phyloP scores from a whole-genome alignment of 2,797 vertebrate genomes.

The Myotis myotis region DNA sequence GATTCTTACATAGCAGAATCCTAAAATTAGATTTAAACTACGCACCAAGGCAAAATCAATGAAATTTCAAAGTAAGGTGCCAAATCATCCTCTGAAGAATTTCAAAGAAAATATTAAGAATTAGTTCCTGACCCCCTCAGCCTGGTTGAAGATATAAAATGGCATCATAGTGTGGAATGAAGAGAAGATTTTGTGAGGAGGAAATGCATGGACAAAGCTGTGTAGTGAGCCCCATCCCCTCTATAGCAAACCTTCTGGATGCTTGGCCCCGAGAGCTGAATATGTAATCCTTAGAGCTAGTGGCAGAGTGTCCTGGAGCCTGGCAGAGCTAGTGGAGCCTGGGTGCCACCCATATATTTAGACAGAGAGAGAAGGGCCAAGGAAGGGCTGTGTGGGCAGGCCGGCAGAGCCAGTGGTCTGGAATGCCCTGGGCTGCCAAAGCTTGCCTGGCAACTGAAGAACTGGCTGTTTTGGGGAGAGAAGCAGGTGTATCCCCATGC shows the following conservation, averaged over 20 bases:
- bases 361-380: neutral
- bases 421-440: neutral
- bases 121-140: neutral
- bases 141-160: neutral
- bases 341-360: neutral
- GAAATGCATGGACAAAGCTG: neutral
- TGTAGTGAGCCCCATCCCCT: neutral
- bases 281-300: neutral
- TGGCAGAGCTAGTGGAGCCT: neutral
- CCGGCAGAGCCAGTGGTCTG: neutral
- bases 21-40: constrained; percentile 40
- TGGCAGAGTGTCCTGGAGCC: neutral
- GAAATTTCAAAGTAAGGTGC: neutral
- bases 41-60: neutral
- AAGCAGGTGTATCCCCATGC: neutral
- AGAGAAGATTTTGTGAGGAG: neutral
- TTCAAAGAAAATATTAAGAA: constrained; percentile 27
- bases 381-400: neutral
- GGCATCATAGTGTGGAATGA: neutral
- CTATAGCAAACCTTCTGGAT: neutral
- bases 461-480: neutral
- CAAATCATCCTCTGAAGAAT: neutral
- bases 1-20: neutral
- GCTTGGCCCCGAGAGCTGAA: neutral
- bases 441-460: neutral